Percentiles rank a stretch among this genome's conserved stretches.
Conservation (phyloP, 1,140 invertebrate species). For the Platyura marginata region DNA sequence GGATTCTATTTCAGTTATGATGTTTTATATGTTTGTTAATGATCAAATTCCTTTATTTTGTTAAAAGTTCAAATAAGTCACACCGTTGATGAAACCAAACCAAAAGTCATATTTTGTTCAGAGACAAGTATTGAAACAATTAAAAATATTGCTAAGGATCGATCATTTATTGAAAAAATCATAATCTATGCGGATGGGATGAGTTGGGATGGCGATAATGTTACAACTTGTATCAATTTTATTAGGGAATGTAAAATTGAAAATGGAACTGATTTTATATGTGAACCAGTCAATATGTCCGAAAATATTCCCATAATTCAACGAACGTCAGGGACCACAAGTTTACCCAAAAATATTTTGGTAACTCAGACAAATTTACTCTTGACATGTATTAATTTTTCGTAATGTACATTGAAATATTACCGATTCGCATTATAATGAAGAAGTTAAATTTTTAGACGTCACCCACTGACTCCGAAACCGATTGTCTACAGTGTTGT, state of each 20-base stretch:
- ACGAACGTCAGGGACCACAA: conserved; percentile 56
- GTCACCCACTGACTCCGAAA: conserved; percentile 28
- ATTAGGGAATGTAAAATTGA: too few species aligned
- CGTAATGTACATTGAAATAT: conserved; percentile 25
- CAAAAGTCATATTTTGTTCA: conserved; percentile 45
- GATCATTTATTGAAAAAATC: conserved; percentile 26
- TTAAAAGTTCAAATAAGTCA: conserved; percentile 41
- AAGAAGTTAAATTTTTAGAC: conserved; percentile 47
- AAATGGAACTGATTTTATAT: conserved; percentile 8
- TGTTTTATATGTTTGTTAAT: too few species aligned
- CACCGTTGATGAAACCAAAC: conserved; percentile 40
- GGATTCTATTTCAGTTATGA: too few species aligned
- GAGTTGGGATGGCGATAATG: too few species aligned
- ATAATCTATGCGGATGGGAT: conserved; percentile 23
- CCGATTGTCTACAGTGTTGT: conserved; percentile 8
- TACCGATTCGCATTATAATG: conserved; percentile 72
- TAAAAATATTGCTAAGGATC: conserved; percentile 19
- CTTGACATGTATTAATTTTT: too few species aligned
- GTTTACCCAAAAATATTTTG: too few species aligned
- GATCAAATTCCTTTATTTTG: conserved; percentile 1
- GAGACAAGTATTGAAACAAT: conserved; percentile 28
- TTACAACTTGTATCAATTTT: too few species aligned
- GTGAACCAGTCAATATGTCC: conserved; percentile 10
- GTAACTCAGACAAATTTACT: too few species aligned
- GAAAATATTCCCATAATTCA: conserved; percentile 23